Conservation (phyloP, 2,113 vertebrate species). For the Rissa tridactyla region DNA sequence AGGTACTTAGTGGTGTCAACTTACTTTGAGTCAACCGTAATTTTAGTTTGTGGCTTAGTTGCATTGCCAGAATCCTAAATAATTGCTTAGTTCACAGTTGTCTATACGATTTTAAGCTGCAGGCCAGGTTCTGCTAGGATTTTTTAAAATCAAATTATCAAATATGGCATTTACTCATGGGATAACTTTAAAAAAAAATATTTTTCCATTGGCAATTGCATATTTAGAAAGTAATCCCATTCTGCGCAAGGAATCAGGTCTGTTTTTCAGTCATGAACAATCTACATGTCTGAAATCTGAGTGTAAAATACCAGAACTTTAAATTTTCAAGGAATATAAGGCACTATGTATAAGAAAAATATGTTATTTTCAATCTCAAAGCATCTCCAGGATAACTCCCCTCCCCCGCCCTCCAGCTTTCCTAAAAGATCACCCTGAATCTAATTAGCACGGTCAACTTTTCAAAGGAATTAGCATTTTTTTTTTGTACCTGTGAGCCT, state of each 20-base stretch:
- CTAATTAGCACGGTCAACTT: background rate
- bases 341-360: background rate
- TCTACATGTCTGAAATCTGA: background rate
- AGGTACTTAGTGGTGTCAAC: background rate
- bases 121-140: background rate
- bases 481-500: background rate
- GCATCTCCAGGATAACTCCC: background rate
- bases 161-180: background rate
- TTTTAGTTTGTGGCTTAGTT: background rate
- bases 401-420: background rate
- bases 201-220: background rate
- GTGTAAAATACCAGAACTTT: background rate
- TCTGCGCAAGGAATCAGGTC: accelerated
- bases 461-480: background rate
- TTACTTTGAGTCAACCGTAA: background rate
- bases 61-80: background rate
- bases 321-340: background rate
- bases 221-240: background rate
- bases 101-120: background rate
- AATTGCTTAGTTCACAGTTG: background rate
- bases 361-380: background rate
- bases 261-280: background rate
- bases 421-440: background rate
- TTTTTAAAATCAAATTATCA: background rate
- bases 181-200: background rate